Evolutionary conservation across 2,113 vertebrate species (phyloP).

Genomic region (Naja naja): DNA sequence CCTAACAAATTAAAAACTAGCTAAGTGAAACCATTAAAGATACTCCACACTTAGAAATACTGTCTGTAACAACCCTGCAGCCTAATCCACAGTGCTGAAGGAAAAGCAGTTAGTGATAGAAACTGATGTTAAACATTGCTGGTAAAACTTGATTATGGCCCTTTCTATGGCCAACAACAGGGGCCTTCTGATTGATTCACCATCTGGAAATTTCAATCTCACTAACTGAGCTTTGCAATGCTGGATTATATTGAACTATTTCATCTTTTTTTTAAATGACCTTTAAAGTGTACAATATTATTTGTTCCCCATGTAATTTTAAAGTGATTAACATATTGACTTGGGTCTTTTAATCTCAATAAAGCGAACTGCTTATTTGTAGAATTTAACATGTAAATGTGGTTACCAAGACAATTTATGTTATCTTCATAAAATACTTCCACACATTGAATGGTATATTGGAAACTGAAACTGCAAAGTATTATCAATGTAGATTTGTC

Average conservation of each 20-base stretch:
- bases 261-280: background rate
- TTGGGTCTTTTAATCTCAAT: constrained; percentile 34
- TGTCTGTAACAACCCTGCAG: background rate
- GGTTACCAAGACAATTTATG: constrained; percentile 7
- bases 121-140: background rate
- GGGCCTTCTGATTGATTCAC: background rate
- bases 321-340: constrained; percentile 27
- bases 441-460: constrained; percentile 21
- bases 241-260: background rate
- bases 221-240: background rate
- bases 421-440: constrained; percentile 8
- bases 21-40: constrained; percentile 7
- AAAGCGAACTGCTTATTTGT: constrained; percentile 33
- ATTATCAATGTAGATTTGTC: background rate
- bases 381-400: constrained; percentile 41
- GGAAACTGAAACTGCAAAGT: constrained; percentile 18
- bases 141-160: background rate
- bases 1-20: constrained; percentile 6
- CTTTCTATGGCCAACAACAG: background rate
- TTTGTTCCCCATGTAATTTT: constrained; percentile 8
- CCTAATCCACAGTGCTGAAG: background rate
- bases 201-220: background rate
- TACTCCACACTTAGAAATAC: background rate
- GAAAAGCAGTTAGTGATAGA: background rate
- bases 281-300: background rate